phyloP scores from a whole-genome alignment of 2,113 vertebrate genomes.

The Pampusana beccarii region DNA sequence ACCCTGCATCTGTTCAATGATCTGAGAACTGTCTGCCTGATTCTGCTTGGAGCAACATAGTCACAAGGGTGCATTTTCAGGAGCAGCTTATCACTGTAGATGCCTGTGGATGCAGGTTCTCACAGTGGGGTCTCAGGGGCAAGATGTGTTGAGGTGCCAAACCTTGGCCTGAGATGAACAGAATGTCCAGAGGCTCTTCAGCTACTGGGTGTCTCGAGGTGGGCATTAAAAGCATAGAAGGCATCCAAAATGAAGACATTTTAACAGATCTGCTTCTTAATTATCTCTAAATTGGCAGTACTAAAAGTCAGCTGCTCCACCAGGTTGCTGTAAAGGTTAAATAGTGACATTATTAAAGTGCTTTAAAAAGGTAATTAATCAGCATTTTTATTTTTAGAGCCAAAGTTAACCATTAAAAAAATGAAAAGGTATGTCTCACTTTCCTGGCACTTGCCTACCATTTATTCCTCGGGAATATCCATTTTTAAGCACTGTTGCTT shows the following conservation, averaged over 20 bases:
- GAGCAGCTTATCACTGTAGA: background rate
- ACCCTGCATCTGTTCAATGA: background rate
- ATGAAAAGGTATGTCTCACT: background rate
- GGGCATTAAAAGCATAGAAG: background rate
- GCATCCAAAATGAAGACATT: background rate
- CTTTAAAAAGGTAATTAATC: conserved; percentile 41
- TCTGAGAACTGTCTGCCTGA: background rate
- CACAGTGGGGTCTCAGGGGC: rapidly evolving
- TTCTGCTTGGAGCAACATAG: rapidly evolving
- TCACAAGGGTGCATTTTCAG: background rate
- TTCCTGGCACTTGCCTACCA: background rate
- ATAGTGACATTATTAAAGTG: conserved; percentile 29
- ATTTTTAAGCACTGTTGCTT: background rate
- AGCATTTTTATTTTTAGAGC: conserved; percentile 45
- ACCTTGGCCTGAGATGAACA: background rate
- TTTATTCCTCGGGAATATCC: background rate
- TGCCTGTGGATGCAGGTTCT: rapidly evolving
- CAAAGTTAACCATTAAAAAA: background rate
- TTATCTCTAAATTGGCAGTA: conserved; percentile 17
- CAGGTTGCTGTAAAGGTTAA: conserved; percentile 40
- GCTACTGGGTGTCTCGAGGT: background rate
- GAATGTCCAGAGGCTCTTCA: background rate
- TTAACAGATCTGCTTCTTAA: background rate
- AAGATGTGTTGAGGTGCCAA: background rate
- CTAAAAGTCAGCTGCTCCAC: conserved; percentile 12